Evolutionary conservation across 2,888 invertebrate species (phyloP).

Genomic region (Altica lythri): DNA sequence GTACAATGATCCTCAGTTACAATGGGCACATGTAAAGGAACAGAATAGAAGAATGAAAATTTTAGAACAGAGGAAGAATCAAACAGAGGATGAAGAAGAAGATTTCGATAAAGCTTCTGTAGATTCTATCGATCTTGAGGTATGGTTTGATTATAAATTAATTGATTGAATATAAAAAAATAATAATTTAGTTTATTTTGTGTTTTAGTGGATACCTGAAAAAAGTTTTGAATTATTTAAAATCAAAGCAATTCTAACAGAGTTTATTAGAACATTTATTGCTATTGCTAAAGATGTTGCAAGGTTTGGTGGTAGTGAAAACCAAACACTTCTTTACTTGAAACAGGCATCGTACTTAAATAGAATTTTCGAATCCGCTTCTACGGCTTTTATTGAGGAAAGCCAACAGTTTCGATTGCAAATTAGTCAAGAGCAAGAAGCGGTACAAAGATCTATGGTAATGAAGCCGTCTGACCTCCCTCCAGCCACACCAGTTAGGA

Average conservation of each 20-base stretch:
- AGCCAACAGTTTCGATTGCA: constrained; percentile 26
- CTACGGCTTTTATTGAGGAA: constrained; percentile 61
- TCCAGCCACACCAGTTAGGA: constrained; percentile 38
- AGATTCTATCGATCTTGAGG: constrained; percentile 63
- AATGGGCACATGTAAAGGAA: constrained; percentile 35
- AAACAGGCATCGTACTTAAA: constrained; percentile 73
- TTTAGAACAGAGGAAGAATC: constrained; percentile 29
- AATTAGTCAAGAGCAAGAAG: constrained; percentile 35
- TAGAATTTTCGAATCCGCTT: constrained; percentile 62
- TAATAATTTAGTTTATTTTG: constrained; percentile 6
- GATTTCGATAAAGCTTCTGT: constrained; percentile 38
- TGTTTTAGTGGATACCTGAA: constrained; percentile 47
- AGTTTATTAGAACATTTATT: constrained; percentile 74
- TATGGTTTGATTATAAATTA: too few relatives aligned
- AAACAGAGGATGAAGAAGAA: constrained; percentile 20
- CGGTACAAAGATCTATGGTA: constrained; percentile 22
- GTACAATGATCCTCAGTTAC: constrained; percentile 36
- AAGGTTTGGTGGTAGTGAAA: constrained; percentile 62
- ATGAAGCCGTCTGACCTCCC: constrained; percentile 26
- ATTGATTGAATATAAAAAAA: too few relatives aligned
- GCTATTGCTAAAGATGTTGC: constrained; percentile 71
- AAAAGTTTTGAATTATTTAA: constrained; percentile 63
- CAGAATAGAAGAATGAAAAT: constrained; percentile 31
- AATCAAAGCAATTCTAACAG: constrained; percentile 66
- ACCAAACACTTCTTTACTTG: constrained; percentile 69